phyloP scores from a whole-genome alignment of 2,113 vertebrate species.

The Erythrocercus mccallii region DNA sequence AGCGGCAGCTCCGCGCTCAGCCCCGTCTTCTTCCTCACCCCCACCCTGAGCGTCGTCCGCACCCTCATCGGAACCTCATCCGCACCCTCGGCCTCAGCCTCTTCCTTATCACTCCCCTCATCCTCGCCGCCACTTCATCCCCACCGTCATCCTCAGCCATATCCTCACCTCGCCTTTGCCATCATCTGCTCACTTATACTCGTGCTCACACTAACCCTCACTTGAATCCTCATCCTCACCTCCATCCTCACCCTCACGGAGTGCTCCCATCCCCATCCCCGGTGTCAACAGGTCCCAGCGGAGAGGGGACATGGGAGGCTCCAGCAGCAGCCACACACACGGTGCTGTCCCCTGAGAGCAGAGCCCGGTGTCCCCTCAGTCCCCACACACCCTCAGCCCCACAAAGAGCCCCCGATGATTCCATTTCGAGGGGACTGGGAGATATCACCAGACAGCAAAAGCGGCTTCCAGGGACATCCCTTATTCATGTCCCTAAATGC shows the following conservation, averaged over 20 bases:
- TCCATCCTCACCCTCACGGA: background rate
- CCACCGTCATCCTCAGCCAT: background rate
- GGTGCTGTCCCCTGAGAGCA: background rate
- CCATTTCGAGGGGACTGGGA: accelerated
- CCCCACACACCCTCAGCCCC: background rate
- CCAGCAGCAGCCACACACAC: background rate
- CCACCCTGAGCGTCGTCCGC: background rate
- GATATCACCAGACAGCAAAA: background rate
- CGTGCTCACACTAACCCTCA: background rate
- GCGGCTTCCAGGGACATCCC: accelerated
- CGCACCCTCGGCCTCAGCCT: background rate
- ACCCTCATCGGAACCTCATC: background rate
- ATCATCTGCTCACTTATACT: background rate
- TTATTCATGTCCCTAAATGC: background rate
- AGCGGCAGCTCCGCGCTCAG: background rate
- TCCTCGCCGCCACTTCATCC: background rate
- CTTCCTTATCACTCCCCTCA: background rate
- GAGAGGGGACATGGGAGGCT: background rate
- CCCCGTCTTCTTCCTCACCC: background rate
- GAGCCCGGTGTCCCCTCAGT: background rate
- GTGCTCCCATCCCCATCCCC: background rate
- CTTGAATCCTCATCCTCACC: background rate
- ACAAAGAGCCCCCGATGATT: accelerated
- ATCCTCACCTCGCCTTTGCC: background rate
- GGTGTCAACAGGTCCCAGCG: background rate